Base-by-base conservation (phyloP, 2,113 vertebrate species). In the Genyomyrus donnyi region DNA sequence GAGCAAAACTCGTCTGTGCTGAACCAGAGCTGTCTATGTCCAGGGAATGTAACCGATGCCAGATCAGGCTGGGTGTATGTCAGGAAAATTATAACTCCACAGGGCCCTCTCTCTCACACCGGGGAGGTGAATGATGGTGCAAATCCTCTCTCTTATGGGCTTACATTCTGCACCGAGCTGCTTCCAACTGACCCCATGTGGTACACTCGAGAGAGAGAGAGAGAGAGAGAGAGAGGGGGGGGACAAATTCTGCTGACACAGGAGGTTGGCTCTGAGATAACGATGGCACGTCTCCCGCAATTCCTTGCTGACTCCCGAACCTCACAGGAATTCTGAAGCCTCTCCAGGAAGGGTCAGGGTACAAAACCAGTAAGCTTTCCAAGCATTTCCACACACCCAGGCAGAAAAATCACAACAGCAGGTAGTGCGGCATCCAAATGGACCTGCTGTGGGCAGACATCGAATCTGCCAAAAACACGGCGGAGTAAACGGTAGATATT, bases 271-370 rank as follows among this genome's bases (percentile, higher is more conserved):
- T 88, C 87, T 89, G 89, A 89, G 50, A 50, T 86, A 49, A 85
- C 92, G 21, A 89, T 80, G 52, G 91, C 89, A 83, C 42, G 88
- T 88, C 92, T 91, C 91, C 92, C 93, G 93, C 91, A 92, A 93
- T 92, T 93, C 91, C 91, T 89, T 86, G 77, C 91, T 91, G 88
- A 27, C 89, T 91, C 93, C 83, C 93, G 91, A 19, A 8, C 58
- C 5, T 89, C 46, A 15, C 62, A 15, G n/a, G 8, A 21, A 53
- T 39, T 17, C 24, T 13, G 24, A 46, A 35, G 85, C 50, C 77
- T 86, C 35, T 42, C 46, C 31, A 66, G n/a, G 48, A 50, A 39
- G 85, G n/a, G 11, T 19, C 24, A 35, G 49, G 48, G n/a, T 31
- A 87, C 5, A 77, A 24, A 35, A 17, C 15, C 21, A 62, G 39